A percentile compares a stretch with the other conserved stretches of the same genome.
Conservation (phyloP, 2,888 invertebrate genomes). For the Drosophila atripex region DNA sequence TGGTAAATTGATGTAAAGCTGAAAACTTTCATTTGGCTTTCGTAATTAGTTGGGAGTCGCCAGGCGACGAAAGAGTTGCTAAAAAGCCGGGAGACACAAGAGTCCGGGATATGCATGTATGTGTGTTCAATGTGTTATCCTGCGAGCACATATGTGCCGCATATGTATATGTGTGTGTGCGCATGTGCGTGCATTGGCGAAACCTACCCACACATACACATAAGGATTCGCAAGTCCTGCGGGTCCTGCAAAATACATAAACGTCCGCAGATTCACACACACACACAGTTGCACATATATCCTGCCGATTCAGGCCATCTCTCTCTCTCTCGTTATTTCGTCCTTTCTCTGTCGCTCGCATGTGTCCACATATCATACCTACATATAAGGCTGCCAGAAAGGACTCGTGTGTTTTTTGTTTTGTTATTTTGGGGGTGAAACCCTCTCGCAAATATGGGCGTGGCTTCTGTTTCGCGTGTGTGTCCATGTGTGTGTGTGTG, state of each 20-base stretch:
- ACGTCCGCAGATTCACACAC: conserved; percentile 36
- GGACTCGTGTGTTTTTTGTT: background rate
- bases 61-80: conserved; percentile 42
- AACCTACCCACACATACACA: conserved; percentile 35
- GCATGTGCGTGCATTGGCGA: conserved; percentile 42
- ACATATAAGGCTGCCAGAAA: conserved; percentile 13
- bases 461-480: conserved; percentile 24
- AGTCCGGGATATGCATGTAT: background rate
- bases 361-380: conserved; percentile 9
- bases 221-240: conserved; percentile 39
- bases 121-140: conserved; percentile 18
- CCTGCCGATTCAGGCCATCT: background rate
- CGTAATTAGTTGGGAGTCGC: conserved; percentile 65
- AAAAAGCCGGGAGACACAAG: conserved; percentile 28
- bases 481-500: background rate
- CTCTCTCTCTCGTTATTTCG: background rate
- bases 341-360: conserved; percentile 9
- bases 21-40: conserved; percentile 63
- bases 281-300: conserved; percentile 34
- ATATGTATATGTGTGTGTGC: conserved; percentile 18
- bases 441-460: conserved; percentile 53
- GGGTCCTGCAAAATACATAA: conserved; percentile 52
- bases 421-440: conserved; percentile 52
- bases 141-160: conserved; percentile 9
- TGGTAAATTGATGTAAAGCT: conserved; percentile 42